Base-by-base conservation (phyloP, 2,797 vertebrate species). In the Garrulus glandarius region DNA sequence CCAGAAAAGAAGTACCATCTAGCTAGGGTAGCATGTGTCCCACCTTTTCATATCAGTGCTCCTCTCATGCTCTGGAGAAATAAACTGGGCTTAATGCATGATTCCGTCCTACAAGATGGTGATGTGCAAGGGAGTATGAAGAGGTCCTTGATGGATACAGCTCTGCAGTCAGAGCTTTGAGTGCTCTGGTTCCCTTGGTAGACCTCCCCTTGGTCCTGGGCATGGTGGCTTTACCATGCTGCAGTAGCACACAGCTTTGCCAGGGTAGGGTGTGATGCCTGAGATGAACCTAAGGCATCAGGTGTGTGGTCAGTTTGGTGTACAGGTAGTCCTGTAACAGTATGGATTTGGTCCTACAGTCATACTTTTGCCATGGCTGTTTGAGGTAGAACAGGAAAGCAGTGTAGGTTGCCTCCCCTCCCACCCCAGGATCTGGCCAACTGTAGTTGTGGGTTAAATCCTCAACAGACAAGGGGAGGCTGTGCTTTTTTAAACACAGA, bases 1-100 rank as follows among this genome's bases (percentile, higher is more conserved):
- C 79, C 65, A 78, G 84, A 88, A 78, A 27, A 92, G 68, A 89
- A 71, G 37, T 30, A 32, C 43, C 46, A 72, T 86, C 82, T 96
- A 74, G 30, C 49, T 36, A 61, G 41, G 46, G 34, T 36, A 50
- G 18, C 36, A 60, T 44, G 12, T 68, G 20, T 85, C 55, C n/a
- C 26, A 69, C 53, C 29, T 78, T 87, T 68, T 68, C 18, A 13
- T 60, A 72, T 23, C 43, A 81, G n/a, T 53, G 41, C 9, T 70
- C 3, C 56, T 67, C 7, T 34, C 46, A 39, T 43, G 15, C 13
- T 65, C 13, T 1, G 2, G 27, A 78, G 53, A 37, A 78, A 78
- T 78, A 52, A 71, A 44, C 29, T 27, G 22, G 30, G 18, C 34
- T 83, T 83, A 44, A 41, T 34, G 13, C 16, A 19, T 46, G n/a